Evolutionary conservation across 2,797 vertebrate genomes (phyloP), one percentile per base, ranked within the genome.

Genomic region (Pagetopsis macropterus): DNA sequence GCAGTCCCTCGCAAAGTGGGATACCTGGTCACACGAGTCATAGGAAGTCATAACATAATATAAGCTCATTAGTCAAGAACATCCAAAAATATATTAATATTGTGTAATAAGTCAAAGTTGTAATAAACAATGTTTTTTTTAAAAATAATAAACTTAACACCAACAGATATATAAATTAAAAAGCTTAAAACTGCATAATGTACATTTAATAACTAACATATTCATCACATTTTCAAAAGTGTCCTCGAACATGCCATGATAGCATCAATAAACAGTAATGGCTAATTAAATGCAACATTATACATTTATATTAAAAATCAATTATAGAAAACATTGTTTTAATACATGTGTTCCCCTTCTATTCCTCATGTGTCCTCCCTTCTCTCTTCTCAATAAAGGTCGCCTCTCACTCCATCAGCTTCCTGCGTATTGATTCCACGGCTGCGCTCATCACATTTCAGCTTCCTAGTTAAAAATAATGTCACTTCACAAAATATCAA

Each of bases 311-410:
- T 49, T 50, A 49, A 60, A 60, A 43, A 43, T 23, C 10, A 45
- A 55, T 2, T 46, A 13, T 11, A 52, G 6, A 37, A 40, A 72
- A 40, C 19, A n/a, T n/a, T 13, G 16, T 50, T 56, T 43, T 9
- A 5, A 40, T 52, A 2, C 3, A 17, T 17, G 16, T 61, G 3
- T 2, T 43, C 57, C 31, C 45, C 40, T 5, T 40, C 57, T 9
- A 31, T 1, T 9, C 13, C 16, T 23, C 17, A 21, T 15, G 31
- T 46, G 44, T 54, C 46, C 45, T 51, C 55, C 12, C 52, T 44
- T 63, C 50, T 40, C 48, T 46, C 41, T 54, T 54, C 45, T 55
- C 62, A 54, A 44, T 23, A 68, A 75, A 78, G 70, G 66, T 74
- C 62, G 59, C 31, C 50, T 40, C 2, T 54, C 31, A 37, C 61